Evolutionary conservation across 2,888 invertebrate species (phyloP), one percentile per base, ranked within the genome.

Genomic region (Tridacna crocea): DNA sequence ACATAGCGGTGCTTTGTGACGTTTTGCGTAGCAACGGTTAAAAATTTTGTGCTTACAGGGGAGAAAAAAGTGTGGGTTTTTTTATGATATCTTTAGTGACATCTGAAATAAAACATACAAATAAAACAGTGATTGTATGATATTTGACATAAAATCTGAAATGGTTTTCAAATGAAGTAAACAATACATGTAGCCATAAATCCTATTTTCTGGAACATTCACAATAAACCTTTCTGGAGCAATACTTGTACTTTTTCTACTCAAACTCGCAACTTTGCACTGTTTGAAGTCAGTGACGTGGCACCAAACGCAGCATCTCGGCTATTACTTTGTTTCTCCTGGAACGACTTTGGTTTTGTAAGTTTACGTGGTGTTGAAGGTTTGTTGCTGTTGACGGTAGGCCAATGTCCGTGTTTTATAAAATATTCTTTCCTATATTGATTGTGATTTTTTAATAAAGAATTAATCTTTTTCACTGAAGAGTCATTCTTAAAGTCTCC

Each of bases 331-430:
- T 48, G 24, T 11, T 12, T n/a, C 15, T 70, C 51, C 15, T 48
- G 19, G 51, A 70, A 12, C 24, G 70, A 70, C 51, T 70, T 70
- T 22, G 48, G 47, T 6, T 19, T 51, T 12, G 48, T 3, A 0
- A 46, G 46, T 51, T 48, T 70, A 13, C 70, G 48, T 17, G 70
- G 70, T 27, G 60, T 60, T 19, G 27, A 8, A 51, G 60, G 61
- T 36, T 60, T 61, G 46, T 58, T 77, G 12, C 36, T 46, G 1
- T 74, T 83, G 15, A 68, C 22, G 36, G 65, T 36, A 10, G 85
- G 85, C 78, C 79, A 85, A 27, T 79, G 82, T 6, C 85, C 85
- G 58, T 86, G 83, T 70, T 83, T 83, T 17, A 78, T 81, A 24
- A 86, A 86, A 77, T 86, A 86, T 26, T 83, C 83, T 68, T 79